phyloP scores from a whole-genome alignment of 2,888 invertebrate genomes.

The Leptura quadrifasciata region DNA sequence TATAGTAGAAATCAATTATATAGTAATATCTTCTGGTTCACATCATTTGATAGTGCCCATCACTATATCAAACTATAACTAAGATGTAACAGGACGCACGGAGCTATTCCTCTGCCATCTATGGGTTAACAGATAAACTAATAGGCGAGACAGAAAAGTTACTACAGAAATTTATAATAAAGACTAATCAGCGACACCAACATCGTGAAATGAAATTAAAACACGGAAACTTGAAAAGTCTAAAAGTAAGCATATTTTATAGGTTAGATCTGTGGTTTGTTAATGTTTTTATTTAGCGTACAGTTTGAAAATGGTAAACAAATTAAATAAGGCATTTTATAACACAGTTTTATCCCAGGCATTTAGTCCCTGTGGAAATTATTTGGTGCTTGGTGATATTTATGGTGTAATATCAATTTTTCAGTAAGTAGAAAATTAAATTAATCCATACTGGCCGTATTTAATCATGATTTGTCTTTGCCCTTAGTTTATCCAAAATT shows the following conservation, averaged over 20 bases:
- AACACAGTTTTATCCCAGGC: slow-evolving; percentile 89
- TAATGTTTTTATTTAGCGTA: too few relatives aligned
- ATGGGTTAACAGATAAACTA: too few relatives aligned
- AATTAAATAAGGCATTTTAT: slow-evolving; percentile 79
- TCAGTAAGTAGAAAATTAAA: slow-evolving; percentile 79
- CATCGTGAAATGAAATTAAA: not conserved
- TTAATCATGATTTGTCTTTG: slow-evolving; percentile 55
- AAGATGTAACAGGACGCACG: too few relatives aligned
- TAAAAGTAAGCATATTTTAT: not conserved
- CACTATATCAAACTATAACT: too few relatives aligned
- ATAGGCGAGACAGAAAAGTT: too few relatives aligned
- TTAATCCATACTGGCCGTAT: not conserved
- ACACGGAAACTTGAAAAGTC: not conserved
- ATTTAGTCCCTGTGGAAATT: slow-evolving; percentile 90
- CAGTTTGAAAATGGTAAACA: slow-evolving; percentile 62
- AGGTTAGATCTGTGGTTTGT: not conserved
- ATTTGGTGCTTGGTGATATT: slow-evolving; percentile 87
- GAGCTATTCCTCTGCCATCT: too few relatives aligned
- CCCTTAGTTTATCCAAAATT: slow-evolving; percentile 78
- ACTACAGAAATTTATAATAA: too few relatives aligned
- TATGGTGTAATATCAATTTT: slow-evolving; percentile 90
- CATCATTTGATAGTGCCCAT: too few relatives aligned
- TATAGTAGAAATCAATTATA: too few relatives aligned
- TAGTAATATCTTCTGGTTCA: too few relatives aligned
- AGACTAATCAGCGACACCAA: not conserved